Conservation (phyloP, 2,113 vertebrate genomes). For the Ammodytes dubius region DNA sequence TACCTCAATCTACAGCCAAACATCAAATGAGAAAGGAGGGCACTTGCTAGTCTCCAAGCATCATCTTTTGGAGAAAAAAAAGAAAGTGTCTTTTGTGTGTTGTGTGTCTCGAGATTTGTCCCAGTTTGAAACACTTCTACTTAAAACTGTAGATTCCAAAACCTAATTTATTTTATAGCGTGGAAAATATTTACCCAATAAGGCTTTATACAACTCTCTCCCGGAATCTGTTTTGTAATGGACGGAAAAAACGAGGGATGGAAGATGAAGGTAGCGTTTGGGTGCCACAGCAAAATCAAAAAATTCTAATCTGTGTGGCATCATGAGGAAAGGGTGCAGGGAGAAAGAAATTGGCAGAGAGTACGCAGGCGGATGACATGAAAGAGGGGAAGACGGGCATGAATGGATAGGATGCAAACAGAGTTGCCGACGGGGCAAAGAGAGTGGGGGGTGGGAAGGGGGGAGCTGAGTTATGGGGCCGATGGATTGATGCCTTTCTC, state of each 20-base stretch:
- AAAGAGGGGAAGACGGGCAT: slow-evolving; percentile 40
- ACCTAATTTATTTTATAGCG: slow-evolving; percentile 52
- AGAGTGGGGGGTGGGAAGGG: slow-evolving; percentile 13
- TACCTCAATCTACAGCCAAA: slow-evolving; percentile 59
- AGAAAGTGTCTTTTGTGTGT: too few relatives aligned
- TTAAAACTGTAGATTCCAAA: slow-evolving; percentile 19
- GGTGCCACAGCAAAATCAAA: slow-evolving; percentile 42
- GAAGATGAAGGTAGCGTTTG: slow-evolving; percentile 19
- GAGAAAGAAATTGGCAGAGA: neutral
- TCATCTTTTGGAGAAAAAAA: slow-evolving; percentile 22
- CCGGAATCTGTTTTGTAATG: slow-evolving; percentile 39
- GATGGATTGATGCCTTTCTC: slow-evolving; percentile 56
- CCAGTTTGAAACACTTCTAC: slow-evolving; percentile 24
- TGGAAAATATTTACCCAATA: slow-evolving; percentile 54
- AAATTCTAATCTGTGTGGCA: neutral
- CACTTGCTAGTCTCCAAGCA: slow-evolving; percentile 17
- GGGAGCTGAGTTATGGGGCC: slow-evolving; percentile 45
- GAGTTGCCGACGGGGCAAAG: slow-evolving; percentile 13
- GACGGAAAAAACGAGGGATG: slow-evolving; percentile 25
- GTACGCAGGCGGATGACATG: slow-evolving; percentile 31
- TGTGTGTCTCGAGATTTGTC: slow-evolving; percentile 15
- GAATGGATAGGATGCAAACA: slow-evolving; percentile 42
- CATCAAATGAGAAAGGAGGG: slow-evolving; percentile 50
- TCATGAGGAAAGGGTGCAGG: neutral
- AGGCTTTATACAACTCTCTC: slow-evolving; percentile 24